Evolutionary conservation across 2,113 vertebrate genomes (phyloP), one percentile per base, ranked within the genome.

Genomic region (Ia io): DNA sequence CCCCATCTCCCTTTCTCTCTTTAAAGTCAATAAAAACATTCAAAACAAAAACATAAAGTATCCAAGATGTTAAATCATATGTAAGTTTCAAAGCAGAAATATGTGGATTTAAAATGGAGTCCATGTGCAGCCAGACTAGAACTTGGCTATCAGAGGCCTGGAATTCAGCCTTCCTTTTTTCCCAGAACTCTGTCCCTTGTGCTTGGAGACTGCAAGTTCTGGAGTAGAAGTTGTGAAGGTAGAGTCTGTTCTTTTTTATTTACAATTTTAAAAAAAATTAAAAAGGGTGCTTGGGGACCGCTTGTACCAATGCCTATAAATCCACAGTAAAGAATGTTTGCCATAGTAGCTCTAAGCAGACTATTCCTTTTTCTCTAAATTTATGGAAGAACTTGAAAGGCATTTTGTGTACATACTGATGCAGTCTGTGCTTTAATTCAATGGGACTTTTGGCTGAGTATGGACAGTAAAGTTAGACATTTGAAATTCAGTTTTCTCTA

Each of bases 231-330:
- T 88, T 85, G 28, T 88, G 70, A 86, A 89, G 74, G 95, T 73
- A 97, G 95, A 95, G 65, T 95, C 49, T 95, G 92, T 97, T 96
- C 96, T 96, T 96, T 96, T 69, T 91, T 96, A 97, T 96, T 97
- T 97, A 82, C 94, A 96, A 97, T 95, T 69, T 51, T 32, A 2
- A 35, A 94, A 95, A 86, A 96, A 88, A 69, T 67, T 51, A 16
- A 95, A 86, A 92, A 61, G 56, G 18, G 49, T 95, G 89, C 94
- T 96, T 96, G 77, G 85, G 96, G 88, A 97, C 85, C 65, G 47
- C 90, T 97, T 95, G 90, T 89, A 32, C 93, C 73, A 90, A 90
- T 59, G 92, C 78, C 90, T 92, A 63, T 97, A 97, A 97, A 97
- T 78, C 61, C 49, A 61, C 61, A 94, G 91, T 13, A 86, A 86